phyloP scores from a whole-genome alignment of 2,888 invertebrate species.

The Perizoma affinitatum region DNA sequence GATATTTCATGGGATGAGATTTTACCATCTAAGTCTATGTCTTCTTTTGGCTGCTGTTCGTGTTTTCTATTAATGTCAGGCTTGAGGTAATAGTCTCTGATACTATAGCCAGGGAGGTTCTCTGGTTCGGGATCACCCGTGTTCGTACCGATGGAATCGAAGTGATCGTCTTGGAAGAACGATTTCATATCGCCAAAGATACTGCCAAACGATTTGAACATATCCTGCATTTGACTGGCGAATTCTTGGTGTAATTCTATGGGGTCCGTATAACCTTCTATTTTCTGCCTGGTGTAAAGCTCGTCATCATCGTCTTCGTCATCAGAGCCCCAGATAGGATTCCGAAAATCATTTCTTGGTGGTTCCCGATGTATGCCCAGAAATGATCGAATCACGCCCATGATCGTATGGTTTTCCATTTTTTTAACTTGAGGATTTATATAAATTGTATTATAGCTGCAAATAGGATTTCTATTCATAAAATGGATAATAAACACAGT shows the following conservation, averaged over 20 bases:
- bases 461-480: constrained; percentile 41
- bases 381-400: constrained; percentile 67
- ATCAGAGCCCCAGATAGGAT: constrained; percentile 77
- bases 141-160: constrained; percentile 26
- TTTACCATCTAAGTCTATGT: constrained; percentile 73
- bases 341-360: constrained; percentile 74
- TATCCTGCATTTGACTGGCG: constrained; percentile 67
- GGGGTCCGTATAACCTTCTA: constrained; percentile 51
- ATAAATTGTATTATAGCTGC: constrained; percentile 33
- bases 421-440: constrained; percentile 50
- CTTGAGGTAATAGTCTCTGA: constrained; percentile 75
- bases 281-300: constrained; percentile 62
- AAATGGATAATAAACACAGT: constrained; percentile 28
- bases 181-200: constrained; percentile 68
- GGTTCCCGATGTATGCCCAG: constrained; percentile 63
- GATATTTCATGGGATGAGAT: constrained; percentile 74
- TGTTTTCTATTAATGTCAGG: constrained; percentile 63
- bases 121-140: constrained; percentile 44
- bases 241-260: constrained; percentile 63
- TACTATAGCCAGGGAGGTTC: constrained; percentile 53
- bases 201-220: constrained; percentile 65
- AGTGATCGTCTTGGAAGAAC: constrained; percentile 55
- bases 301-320: constrained; percentile 77
- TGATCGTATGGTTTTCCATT: constrained; percentile 58
- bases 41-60: constrained; percentile 53